A percentile compares a stretch with the other conserved stretches of the same genome.
Conservation (phyloP, 1,140 invertebrate species). For the Popillia japonica region DNA sequence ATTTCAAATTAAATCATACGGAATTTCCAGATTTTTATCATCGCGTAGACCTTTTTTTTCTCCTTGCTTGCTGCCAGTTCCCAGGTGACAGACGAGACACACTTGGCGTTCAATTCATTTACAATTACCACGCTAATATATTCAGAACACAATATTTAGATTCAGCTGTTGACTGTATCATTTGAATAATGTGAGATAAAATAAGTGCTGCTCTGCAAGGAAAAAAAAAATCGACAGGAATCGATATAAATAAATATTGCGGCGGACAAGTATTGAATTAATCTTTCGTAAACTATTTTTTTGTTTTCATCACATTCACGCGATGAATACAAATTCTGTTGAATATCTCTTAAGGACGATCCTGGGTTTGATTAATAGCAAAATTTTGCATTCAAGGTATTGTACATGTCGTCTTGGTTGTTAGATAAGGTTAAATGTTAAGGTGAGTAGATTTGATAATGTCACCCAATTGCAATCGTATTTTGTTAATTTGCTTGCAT, state of each 20-base stretch:
- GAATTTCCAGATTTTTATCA: constrained; percentile 34
- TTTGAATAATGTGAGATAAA: constrained; percentile 27
- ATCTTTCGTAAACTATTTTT: not conserved
- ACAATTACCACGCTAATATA: constrained; percentile 26
- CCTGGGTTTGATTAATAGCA: no score
- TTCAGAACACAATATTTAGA: constrained; percentile 1
- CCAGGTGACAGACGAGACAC: constrained; percentile 1
- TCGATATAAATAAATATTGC: not conserved
- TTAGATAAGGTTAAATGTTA: no score
- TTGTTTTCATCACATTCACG: not conserved
- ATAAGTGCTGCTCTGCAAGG: not conserved
- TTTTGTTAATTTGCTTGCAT: no score
- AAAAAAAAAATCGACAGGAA: constrained; percentile 19
- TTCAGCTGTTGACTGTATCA: not conserved
- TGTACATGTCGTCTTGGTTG: no score
- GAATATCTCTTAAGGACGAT: not conserved
- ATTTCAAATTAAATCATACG: constrained; percentile 32
- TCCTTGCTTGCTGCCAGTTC: not conserved
- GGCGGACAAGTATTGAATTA: not conserved
- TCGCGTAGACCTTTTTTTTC: constrained; percentile 13
- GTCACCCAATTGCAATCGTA: no score
- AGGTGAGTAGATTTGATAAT: no score
- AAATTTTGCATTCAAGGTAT: no score
- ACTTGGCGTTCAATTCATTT: constrained; percentile 13
- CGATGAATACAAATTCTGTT: not conserved